phyloP scores from a whole-genome alignment of 2,888 invertebrate genomes.

The Leptinotarsa tumamoca region DNA sequence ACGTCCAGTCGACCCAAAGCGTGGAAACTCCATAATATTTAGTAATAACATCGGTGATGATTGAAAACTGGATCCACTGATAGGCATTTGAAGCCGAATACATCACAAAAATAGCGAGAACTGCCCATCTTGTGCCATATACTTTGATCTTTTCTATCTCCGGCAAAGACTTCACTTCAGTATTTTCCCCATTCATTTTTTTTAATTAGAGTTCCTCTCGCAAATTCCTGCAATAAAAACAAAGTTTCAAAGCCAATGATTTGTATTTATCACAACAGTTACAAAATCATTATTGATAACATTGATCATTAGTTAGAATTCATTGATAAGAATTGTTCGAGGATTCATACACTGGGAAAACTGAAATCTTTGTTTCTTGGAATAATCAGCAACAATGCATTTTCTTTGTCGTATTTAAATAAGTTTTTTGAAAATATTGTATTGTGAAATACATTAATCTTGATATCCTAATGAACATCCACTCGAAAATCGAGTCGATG shows the following conservation, averaged over 20 bases:
- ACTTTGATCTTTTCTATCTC: constrained; percentile 51
- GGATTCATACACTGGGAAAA: too few species aligned
- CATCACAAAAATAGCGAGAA: constrained; percentile 86
- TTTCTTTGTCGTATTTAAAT: too few species aligned
- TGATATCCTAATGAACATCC: too few species aligned
- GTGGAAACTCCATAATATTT: constrained; percentile 82
- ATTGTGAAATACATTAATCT: too few species aligned
- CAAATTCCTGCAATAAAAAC: background rate
- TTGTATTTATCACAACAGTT: background rate
- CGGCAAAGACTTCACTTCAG: constrained; percentile 48
- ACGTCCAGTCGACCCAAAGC: constrained; percentile 92
- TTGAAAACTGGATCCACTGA: constrained; percentile 98
- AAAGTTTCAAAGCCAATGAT: background rate
- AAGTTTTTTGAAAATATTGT: too few species aligned
- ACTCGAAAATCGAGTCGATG: too few species aligned
- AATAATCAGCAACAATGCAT: too few species aligned
- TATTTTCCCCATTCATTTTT: constrained; percentile 37
- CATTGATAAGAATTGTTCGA: too few species aligned
- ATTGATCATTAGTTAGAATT: background rate
- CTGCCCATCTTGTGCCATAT: constrained; percentile 82
- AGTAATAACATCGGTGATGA: constrained; percentile 86
- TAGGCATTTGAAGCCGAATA: constrained; percentile 93
- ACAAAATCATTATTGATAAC: background rate
- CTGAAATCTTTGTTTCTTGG: too few species aligned
- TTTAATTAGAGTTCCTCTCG: background rate